A percentile compares a stretch with the other conserved stretches of the same genome.
phyloP scores from a whole-genome alignment of 2,797 vertebrate species.

The Rhadinocentrus ornatus region DNA sequence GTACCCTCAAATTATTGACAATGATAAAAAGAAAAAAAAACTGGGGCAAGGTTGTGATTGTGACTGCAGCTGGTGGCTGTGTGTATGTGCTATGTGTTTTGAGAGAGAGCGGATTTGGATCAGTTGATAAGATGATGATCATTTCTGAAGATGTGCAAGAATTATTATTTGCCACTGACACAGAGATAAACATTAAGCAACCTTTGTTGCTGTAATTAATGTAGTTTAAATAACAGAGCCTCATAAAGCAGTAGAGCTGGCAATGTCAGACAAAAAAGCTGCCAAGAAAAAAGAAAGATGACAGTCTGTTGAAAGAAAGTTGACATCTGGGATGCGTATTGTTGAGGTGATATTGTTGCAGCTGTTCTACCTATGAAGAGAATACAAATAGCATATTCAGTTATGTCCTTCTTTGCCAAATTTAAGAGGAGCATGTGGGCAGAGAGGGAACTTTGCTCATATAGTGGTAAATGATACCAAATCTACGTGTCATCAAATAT shows the following conservation, averaged over 20 bases:
- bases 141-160: conserved; percentile 30
- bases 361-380: conserved; percentile 49
- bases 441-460: conserved; percentile 31
- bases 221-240: conserved; percentile 46
- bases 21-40: conserved; percentile 22
- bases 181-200: conserved; percentile 27
- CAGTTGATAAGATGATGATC: conserved; percentile 11
- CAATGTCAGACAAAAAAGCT: conserved; percentile 46
- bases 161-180: conserved; percentile 24
- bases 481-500: conserved; percentile 20
- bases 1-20: conserved; percentile 34
- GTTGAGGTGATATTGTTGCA: conserved; percentile 52
- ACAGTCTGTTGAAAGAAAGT: conserved; percentile 49
- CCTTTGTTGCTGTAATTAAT: conserved; percentile 54
- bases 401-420: conserved; percentile 20
- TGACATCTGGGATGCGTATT: conserved; percentile 56
- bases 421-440: not conserved
- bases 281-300: conserved; percentile 46
- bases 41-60: conserved; percentile 2
- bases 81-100: conserved; percentile 5
- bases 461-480: conserved; percentile 32
- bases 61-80: conserved; percentile 19
- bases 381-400: too few relatives aligned
- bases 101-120: conserved; percentile 22
- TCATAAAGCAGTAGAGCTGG: conserved; percentile 35